Base-by-base conservation (phyloP, 2,113 vertebrate genomes). In the Amphiprion ocellaris region DNA sequence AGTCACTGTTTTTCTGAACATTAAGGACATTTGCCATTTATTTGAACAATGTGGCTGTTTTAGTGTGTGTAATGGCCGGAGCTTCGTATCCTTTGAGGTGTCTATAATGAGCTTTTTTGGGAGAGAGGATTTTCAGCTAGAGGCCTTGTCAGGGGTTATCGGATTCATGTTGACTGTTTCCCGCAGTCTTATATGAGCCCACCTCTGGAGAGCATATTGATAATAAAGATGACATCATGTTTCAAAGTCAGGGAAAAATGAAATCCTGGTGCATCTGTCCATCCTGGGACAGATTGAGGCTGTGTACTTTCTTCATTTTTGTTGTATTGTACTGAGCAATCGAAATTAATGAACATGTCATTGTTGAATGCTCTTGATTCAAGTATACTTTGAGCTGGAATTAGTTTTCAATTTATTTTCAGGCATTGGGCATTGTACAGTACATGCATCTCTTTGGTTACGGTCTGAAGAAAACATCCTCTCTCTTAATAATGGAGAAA, bases 121-220 rank as follows among this genome's bases (percentile, higher is more conserved):
- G 26, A 64, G 69, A 89, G 78, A 77, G 72, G 75, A 89, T 80
- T 86, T 75, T 64, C 39, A 62, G 71, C 70, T 62, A 26, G 11
- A 74, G 47, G 53, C 61, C 67, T 77, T 77, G 79, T 87, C 81
- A 53, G 74, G 79, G 69, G 71, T 77, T 82, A 91, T 88, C 82
- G 49, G 64, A 77, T 88, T 84, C 66, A 66, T 66, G 77, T 85
- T 77, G 81, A 69, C 50, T 77, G 30, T 81, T 79, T 78, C 58
- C 81, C 62, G 10, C 47, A 23, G 71, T 59, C 70, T 80, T 70
- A 77, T 69, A 33, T 46, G 21, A 81, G 73, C 76, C 55, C 53
- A 58, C 79, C 52, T 79, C 69, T 24, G 55, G 61, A 68, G 78
- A 52, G 30, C 28, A 55, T 86, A 88, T 82, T 69, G 69, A 76